Base-by-base conservation (phyloP, 2,113 vertebrate genomes). In the Malurus cyaneus region DNA sequence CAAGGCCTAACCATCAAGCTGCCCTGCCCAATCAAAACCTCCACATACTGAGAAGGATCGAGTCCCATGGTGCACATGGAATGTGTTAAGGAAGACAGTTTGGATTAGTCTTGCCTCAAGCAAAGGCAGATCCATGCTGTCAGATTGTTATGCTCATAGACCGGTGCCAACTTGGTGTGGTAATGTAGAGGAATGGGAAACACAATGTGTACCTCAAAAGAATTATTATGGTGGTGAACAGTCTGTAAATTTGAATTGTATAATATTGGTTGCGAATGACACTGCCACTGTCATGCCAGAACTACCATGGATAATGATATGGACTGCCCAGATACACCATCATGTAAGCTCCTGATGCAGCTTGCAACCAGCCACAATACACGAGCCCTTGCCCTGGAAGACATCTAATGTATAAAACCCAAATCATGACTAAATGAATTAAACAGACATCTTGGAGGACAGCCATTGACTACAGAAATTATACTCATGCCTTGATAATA, bases 271-370 rank as follows among this genome's bases (percentile, higher is more conserved):
- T 84, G 18, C 29, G 9, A n/a, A 61, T 28, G 5, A 32, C 21
- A 4, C 17, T 52, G 14, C 14, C 26, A 67, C 3, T 44, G 54
- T 28, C n/a, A 44, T 44, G 17, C 18, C 36, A 44, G 32, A 67
- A 23, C 26, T 52, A 17, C 62, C 16, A 25, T 5, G 14, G 53
- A 42, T 31, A 76, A 41, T 0, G 0, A 59, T 9, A 23, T 9
- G 9, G 26, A 52, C 36, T 52, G 21, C 26, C 13, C 20, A 66
- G 16, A 12, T 21, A 59, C 10, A 8, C 44, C 36, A 36, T 36
- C 36, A n/a, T n/a, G 36, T 36, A 9, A 36, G 36, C 36, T 36
- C 17, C 17, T 36, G 21, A 21, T 67, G 14, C 36, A 59, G 36
- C 36, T 36, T 36, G 36, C 36, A 36, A 36, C 13, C 31, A 57